Base-by-base conservation (phyloP, 2,888 invertebrate species). In the Brachylomia viminalis region DNA sequence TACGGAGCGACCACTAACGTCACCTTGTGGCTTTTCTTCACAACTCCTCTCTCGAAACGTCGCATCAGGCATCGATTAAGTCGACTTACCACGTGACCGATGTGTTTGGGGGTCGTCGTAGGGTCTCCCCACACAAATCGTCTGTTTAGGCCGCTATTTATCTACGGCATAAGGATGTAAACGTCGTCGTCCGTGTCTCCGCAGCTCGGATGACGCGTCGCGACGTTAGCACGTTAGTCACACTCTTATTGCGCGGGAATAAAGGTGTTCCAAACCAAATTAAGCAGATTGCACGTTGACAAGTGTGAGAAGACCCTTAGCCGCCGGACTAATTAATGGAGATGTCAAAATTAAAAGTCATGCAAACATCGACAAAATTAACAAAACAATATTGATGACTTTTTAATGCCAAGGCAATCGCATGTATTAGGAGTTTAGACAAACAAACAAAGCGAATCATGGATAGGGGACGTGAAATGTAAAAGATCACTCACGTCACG, bases 311-410 rank as follows among this genome's bases (percentile, higher is more conserved):
- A 77, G 20, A 61, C 27, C 23, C 49, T 13, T n/a, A 47, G 23
- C 23, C 1, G 45, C 33, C 33, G 13, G 49, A 20, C 54, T 62
- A 42, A 20, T 38, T 62, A 42, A 20, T 38, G 67, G 30, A n/a
- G 2, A 47, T 54, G 47, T 42, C 30, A 27, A n/a, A 38, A 11
- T 56, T 66, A 5, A 52, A 78, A 65, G 33, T 54, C 82, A 76
- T 81, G 85, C 82, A 73, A 72, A 80, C 80, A 56, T 76, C 27
- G 27, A 80, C 47, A 38, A 72, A 70, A 80, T 84, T 38, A 66
- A 42, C 61, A 58, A 49, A 72, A 66, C 47, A 79, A 64, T n/a
- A 64, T 27, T 11, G 17, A 73, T 67, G 52, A 54, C 17, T 38
- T 45, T 64, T 38, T 52, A 74, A 76, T 70, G 69, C 64, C 61